Evolutionary conservation across 2,113 vertebrate genomes (phyloP), one percentile per base, ranked within the genome.

Genomic region (Silurus meridionalis): DNA sequence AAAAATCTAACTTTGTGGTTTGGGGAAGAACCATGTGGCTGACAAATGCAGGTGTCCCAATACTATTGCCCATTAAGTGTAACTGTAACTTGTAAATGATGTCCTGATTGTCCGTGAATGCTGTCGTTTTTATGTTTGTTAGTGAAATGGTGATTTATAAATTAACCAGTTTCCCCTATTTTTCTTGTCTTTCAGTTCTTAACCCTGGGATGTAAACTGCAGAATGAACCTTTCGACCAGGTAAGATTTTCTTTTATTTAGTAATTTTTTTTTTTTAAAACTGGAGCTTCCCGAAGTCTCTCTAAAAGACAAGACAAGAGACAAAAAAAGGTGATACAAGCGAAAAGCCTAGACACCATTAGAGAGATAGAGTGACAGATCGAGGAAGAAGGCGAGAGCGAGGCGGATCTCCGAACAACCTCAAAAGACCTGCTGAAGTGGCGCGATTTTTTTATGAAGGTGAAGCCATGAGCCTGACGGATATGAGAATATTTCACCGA

Each of bases 151-250:
- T 81, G 50, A 77, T 25, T 53, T 14, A 15, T 58, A 58, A 14
- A 81, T n/a, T 0, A 63, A 50, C 8, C 19, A 48, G 14, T 48
- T 7, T 15, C 0, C 15, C 17, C 11, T 19, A 61, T 9, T 74
- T 74, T 81, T 86, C 6, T 78, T 19, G 91, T 82, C 66, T 90
- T 93, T 92, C 92, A 98, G 97, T 94, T 95, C 96, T 96, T 96
- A 97, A 87, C 95, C 96, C 97, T 97, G 97, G 97, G 97, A 97
- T 93, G 88, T 93, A 90, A 95, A 94, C 92, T 95, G 93, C 94
- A 97, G 94, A 93, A 97, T 96, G 96, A 95, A 94, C 95, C 94
- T 95, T 92, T 94, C 91, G 93, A 92, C 94, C 96, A 96, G 95
- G 97, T 99, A 95, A 94, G 95, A 86, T 46, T 25, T 79, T 58